Evolutionary conservation across 2,888 invertebrate genomes (phyloP).

Genomic region (Cremastinae sp.): DNA sequence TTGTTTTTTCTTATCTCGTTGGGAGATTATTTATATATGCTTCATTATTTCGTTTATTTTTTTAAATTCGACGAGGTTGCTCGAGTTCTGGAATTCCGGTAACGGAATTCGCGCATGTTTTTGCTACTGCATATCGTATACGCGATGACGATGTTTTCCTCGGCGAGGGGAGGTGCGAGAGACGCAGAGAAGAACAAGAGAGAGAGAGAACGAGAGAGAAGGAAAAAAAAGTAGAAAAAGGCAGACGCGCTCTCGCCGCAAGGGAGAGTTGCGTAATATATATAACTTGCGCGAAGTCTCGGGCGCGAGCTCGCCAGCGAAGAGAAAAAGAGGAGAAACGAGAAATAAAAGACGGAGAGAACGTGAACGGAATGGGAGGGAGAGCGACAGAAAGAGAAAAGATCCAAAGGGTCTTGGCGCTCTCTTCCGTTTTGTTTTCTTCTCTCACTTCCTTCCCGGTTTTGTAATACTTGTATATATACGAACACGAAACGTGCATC

Average conservation of each 20-base stretch:
- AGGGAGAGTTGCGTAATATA: conserved; percentile 56
- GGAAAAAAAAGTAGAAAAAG: conserved; percentile 6
- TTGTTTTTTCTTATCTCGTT: too few relatives aligned
- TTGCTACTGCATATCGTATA: conserved; percentile 29
- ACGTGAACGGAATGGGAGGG: conserved; percentile 8
- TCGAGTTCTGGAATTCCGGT: conserved; percentile 55
- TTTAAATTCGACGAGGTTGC: conserved; percentile 27
- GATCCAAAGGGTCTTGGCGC: conserved; percentile 23
- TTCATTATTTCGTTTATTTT: neutral
- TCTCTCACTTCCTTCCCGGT: conserved; percentile 56
- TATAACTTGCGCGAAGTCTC: conserved; percentile 48
- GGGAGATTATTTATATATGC: too few relatives aligned
- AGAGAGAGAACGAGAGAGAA: neutral
- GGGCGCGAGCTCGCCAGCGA: conserved; percentile 29
- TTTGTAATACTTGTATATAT: conserved; percentile 28
- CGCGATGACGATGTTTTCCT: conserved; percentile 60
- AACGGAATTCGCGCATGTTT: conserved; percentile 56
- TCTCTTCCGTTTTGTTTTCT: conserved; percentile 62
- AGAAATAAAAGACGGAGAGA: conserved; percentile 22
- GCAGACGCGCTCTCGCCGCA: conserved; percentile 11
- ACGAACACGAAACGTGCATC: neutral
- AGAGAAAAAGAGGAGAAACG: conserved; percentile 1
- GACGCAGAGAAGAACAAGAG: conserved; percentile 10
- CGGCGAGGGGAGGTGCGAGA: conserved; percentile 47
- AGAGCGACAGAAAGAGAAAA: neutral